Evolutionary conservation across 2,888 invertebrate species (phyloP), one percentile per base, ranked within the genome.

Genomic region (Catonia carolina): DNA sequence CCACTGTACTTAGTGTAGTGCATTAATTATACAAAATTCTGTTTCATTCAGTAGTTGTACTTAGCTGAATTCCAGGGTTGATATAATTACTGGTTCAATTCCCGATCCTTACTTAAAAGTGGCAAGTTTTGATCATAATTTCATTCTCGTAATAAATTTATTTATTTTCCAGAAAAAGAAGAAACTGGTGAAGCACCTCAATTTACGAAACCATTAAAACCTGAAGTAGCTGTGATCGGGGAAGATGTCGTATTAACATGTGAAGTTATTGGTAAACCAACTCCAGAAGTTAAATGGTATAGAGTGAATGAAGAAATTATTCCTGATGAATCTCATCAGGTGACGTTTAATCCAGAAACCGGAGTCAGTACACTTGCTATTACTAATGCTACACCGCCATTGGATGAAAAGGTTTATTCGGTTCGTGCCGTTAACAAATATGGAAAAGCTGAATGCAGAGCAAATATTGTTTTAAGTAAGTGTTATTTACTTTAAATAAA

Each of bases 361-460:
- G 85, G 85, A 14, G 73, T 78, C 61, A 80, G 83, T 6, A 79
- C 77, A 18, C 70, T 89, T 50, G 80, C 79, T 59, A 78, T 89
- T 48, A 69, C 79, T 8, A 78, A 85, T 68, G 81, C 85, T 31
- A 78, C 77, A 2, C 27, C 27, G 4, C 72, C 79, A 2, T 79
- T 83, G 63, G 86, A 87, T 67, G 82, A 84, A 64, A 78, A 81
- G 1, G 77, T 83, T 55, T 88, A 83, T 70, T 79, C 81, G 37
- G 83, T 88, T 42, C 76, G 80, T 68, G 89, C 87, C 5, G 77
- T 79, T 57, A 89, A 89, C 70, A 78, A 80, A 67, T 84, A 82
- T 67, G 89, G 89, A 5, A 77, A 78, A 60, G 86, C 86, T 2
- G 80, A 85, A 69, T 86, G 85, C 66, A 78, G 84, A 67, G 84